phyloP scores from a whole-genome alignment of 2,797 vertebrate genomes.

The Spea hammondii region DNA sequence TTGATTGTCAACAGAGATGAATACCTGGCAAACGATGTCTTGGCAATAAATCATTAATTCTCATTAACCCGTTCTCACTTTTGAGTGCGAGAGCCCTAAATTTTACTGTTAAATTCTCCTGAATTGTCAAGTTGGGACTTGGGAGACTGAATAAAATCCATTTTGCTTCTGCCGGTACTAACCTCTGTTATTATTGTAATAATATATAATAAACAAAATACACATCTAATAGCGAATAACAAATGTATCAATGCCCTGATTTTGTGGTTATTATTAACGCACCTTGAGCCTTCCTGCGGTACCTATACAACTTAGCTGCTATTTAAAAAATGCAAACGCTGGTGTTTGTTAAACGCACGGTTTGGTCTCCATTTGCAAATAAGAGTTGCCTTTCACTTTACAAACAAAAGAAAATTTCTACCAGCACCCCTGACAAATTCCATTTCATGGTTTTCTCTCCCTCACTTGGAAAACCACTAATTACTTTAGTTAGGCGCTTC shows the following conservation, averaged over 20 bases:
- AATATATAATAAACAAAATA: background rate
- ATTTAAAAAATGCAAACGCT: background rate
- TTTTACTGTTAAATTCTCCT: conserved; percentile 25
- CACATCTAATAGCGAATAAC: too few relatives aligned
- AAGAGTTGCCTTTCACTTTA: conserved; percentile 22
- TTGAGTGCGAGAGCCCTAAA: conserved; percentile 17
- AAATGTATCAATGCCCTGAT: too few relatives aligned
- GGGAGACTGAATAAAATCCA: conserved; percentile 14
- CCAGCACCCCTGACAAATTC: conserved; percentile 29
- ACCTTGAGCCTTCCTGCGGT: too few relatives aligned
- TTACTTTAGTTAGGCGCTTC: conserved; percentile 45
- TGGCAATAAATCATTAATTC: conserved; percentile 41
- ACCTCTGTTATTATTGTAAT: background rate
- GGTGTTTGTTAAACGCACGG: conserved; percentile 7
- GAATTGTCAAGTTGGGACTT: conserved; percentile 23
- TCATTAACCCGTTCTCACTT: conserved; percentile 46
- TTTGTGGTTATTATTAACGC: too few relatives aligned
- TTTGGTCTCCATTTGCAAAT: background rate
- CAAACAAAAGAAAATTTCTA: conserved; percentile 39
- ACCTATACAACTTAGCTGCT: background rate
- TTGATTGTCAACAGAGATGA: conserved; percentile 47
- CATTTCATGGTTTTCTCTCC: conserved; percentile 34
- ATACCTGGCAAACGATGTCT: conserved; percentile 41
- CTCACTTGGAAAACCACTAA: conserved; percentile 43
- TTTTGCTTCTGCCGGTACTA: background rate